Conservation (phyloP, 2,888 invertebrate genomes). For the Amblyjoppa fuscipennis region DNA sequence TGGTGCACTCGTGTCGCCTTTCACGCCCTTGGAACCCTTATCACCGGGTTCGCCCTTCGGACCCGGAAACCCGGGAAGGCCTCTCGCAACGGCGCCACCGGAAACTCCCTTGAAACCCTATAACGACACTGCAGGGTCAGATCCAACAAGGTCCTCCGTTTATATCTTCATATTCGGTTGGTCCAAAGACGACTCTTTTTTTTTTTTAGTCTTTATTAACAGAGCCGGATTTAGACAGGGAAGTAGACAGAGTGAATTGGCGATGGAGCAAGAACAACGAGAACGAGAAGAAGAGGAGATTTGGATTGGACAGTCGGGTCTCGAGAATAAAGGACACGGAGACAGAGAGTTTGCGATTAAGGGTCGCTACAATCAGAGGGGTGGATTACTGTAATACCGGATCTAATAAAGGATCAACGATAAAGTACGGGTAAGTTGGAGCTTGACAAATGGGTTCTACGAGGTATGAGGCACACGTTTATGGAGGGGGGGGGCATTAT, state of each 20-base stretch:
- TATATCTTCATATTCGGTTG: conserved; percentile 62
- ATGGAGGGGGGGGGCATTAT: conserved; percentile 10
- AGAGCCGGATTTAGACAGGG: conserved; percentile 32
- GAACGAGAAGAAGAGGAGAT: conserved; percentile 27
- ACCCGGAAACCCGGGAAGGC: conserved; percentile 88
- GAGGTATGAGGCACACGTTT: conserved; percentile 19
- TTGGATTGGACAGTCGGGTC: conserved; percentile 18
- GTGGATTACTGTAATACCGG: conserved; percentile 48
- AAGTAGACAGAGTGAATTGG: conserved; percentile 52
- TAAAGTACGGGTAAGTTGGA: conserved; percentile 5
- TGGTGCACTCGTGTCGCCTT: conserved; percentile 87
- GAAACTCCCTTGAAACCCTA: conserved; percentile 87
- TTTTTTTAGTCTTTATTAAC: conserved; percentile 57
- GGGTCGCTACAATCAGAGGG: conserved; percentile 53
- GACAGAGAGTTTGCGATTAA: conserved; percentile 65
- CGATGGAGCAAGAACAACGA: conserved; percentile 46
- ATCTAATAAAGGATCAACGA: conserved; percentile 40
- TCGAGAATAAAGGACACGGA: conserved; percentile 53
- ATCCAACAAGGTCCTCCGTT: conserved; percentile 83
- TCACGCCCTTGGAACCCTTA: conserved; percentile 89
- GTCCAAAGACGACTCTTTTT: conserved; percentile 62
- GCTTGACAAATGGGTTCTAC: conserved; percentile 32
- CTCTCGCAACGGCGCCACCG: conserved; percentile 88
- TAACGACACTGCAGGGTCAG: conserved; percentile 82
- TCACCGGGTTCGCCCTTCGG: conserved; percentile 87